Percentiles rank a stretch among this genome's conserved stretches.
These are phyloP conservation scores for Clusia tigrina DNA, from an alignment of 2,888 invertebrate genomes.

Conservation along the genomic window DNA sequence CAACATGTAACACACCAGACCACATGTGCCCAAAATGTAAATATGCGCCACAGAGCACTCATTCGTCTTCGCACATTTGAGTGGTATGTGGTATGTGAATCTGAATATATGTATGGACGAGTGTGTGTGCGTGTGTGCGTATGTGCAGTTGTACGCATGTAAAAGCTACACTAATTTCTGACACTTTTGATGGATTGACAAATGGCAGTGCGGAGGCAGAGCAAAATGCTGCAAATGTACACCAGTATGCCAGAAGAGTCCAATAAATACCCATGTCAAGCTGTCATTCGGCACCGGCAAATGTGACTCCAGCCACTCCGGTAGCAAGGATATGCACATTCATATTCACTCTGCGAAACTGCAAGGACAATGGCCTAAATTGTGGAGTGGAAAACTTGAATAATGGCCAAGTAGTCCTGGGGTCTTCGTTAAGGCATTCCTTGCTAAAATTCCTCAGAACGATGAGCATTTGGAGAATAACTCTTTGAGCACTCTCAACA, in stretches of 20 bases:
- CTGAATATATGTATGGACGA: neutral
- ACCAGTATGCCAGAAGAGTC: neutral
- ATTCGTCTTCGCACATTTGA: neutral
- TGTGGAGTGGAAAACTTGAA: too few species aligned
- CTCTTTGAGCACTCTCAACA: too few species aligned
- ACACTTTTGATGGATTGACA: constrained; percentile 11
- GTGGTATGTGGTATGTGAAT: neutral
- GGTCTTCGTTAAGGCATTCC: too few species aligned
- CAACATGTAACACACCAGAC: neutral
- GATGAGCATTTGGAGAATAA: too few species aligned
- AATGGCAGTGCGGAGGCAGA: neutral
- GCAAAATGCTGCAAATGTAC: neutral
- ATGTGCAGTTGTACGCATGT: neutral
- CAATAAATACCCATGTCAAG: constrained; percentile 2
- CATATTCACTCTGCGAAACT: too few species aligned
- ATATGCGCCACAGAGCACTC: neutral
- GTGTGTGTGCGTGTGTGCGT: neutral
- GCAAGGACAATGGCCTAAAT: too few species aligned
- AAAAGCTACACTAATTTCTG: neutral
- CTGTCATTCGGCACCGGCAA: neutral
- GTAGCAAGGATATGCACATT: too few species aligned
- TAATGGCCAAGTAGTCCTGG: too few species aligned
- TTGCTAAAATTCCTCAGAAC: too few species aligned
- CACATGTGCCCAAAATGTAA: constrained; percentile 3
- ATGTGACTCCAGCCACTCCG: too few species aligned